Base-by-base conservation (phyloP, 2,797 vertebrate species). In the Garrulus glandarius region DNA sequence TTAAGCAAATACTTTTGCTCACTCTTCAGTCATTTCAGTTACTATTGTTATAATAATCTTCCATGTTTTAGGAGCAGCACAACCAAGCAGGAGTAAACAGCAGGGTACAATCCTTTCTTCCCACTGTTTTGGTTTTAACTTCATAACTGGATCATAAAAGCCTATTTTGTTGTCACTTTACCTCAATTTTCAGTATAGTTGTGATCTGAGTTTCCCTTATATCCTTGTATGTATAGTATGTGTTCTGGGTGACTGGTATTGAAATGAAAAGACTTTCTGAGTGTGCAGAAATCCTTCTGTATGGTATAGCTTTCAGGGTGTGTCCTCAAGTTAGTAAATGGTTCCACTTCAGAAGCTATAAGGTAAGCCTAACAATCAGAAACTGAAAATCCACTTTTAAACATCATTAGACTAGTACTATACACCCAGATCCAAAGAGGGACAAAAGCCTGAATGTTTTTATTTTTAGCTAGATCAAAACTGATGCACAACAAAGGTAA, bases 21-120 rank as follows among this genome's bases (percentile, higher is more conserved):
- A 2, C 18, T 80, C 61, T 37, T 19, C 41, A 56, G 41, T 55
- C 34, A 70, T 6, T 9, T 67, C 56, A 34, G 8, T 46, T 81
- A 6, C 37, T 84, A 8, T 24, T 57, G 30, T 67, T 84, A 19
- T 1, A 27, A 34, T 68, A 19, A 39, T 64, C 52, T 70, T 30
- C 13, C 16, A 30, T 7, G 2, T 84, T 91, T 87, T 71, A 84
- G 43, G 24, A 87, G 34, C 34, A 76, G 22, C 3, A 3, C 1
- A 4, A 59, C 22, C 23, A 57, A 83, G 24, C 23, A 71, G 41
- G 20, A 65, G 11, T 36, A 79, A 16, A 26, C 39, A 70, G 60
- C 0, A 0, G 19, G 23, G 4, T 39, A 32, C 26, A 2, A 77
- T 69, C 20, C 47, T 24, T 21, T 81, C 82, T 69, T 49, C 30